phyloP scores from a whole-genome alignment of 2,888 invertebrate species.

The Cephus rjabovi region DNA sequence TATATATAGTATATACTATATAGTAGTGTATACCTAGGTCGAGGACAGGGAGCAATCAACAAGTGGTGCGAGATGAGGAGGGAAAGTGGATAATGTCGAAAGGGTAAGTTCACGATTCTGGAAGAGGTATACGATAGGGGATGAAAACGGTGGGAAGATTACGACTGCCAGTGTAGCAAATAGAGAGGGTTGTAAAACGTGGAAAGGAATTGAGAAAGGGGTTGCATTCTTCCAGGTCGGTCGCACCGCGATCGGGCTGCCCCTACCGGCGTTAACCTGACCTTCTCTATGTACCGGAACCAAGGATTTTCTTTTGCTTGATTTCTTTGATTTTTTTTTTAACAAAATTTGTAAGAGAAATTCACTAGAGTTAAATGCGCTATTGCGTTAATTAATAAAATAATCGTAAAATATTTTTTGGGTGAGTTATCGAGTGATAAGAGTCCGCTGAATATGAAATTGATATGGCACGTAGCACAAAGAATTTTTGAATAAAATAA shows the following conservation, averaged over 20 bases:
- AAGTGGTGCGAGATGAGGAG: constrained; percentile 22
- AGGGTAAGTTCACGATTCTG: background rate
- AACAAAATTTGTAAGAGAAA: too few species aligned
- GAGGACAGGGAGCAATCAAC: constrained; percentile 22
- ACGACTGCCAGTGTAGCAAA: constrained; percentile 3
- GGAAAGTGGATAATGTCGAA: constrained; percentile 17
- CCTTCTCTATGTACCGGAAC: background rate
- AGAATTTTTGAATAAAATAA: too few species aligned
- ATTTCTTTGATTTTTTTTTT: background rate
- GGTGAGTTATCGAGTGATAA: too few species aligned
- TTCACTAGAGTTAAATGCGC: too few species aligned
- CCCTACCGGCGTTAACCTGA: constrained; percentile 12
- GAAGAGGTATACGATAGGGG: background rate
- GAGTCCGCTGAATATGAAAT: too few species aligned
- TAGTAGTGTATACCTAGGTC: constrained; percentile 11
- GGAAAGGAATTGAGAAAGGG: background rate
- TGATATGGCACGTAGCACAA: too few species aligned
- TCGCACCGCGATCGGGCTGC: constrained; percentile 17
- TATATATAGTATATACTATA: background rate
- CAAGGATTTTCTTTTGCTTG: background rate
- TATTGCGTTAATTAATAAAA: too few species aligned
- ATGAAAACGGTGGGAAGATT: background rate
- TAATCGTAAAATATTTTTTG: too few species aligned
- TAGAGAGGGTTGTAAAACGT: constrained; percentile 8
- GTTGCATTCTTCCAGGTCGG: constrained; percentile 15